Evolutionary conservation across 2,888 invertebrate species (phyloP).

Genomic region (Andrena minutula): DNA sequence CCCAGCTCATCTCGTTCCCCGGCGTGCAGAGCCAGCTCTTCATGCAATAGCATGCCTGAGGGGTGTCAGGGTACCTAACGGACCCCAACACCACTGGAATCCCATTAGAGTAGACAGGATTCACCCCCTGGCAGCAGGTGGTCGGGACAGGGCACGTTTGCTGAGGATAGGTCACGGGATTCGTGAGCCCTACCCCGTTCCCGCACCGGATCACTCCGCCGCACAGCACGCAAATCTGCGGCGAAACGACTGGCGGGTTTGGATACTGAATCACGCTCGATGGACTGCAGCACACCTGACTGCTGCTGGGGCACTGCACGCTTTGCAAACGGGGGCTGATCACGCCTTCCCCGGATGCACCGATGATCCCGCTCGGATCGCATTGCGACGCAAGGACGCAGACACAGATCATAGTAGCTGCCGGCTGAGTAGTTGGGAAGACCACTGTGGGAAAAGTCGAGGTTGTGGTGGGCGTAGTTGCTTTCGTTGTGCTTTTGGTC

Average conservation of each 20-base stretch:
- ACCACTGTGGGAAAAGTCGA: constrained; percentile 57
- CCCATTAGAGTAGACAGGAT: constrained; percentile 13
- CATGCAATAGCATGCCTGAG: constrained; percentile 79
- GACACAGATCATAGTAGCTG: constrained; percentile 63
- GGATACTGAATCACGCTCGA: constrained; percentile 25
- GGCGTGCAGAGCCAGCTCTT: constrained; percentile 73
- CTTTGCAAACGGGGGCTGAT: constrained; percentile 73
- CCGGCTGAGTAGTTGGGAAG: constrained; percentile 52
- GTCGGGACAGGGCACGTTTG: constrained; percentile 24
- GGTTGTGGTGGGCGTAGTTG: constrained; percentile 58
- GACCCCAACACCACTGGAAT: constrained; percentile 43
- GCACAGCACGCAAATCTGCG: constrained; percentile 63
- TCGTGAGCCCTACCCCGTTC: constrained; percentile 62
- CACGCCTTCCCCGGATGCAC: constrained; percentile 72
- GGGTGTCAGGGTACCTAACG: constrained; percentile 72
- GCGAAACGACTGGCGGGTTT: constrained; percentile 18
- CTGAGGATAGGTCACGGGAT: constrained; percentile 67
- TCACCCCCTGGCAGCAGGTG: constrained; percentile 35
- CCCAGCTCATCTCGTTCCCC: constrained; percentile 71
- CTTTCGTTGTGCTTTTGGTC: constrained; percentile 49
- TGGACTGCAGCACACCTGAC: constrained; percentile 76
- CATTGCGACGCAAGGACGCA: constrained; percentile 77
- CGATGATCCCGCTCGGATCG: constrained; percentile 67
- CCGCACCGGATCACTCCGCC: constrained; percentile 70
- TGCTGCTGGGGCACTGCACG: constrained; percentile 60